Conservation (phyloP, 2,113 vertebrate species). For the sheep (Ovis aries) region ARS-UI_Ramb_v3.0 NC_056054.1:16522501-16523000, state of each 20-base stretch:
- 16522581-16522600: neutral
- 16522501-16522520: neutral
- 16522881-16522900: neutral
- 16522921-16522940: neutral
- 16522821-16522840: neutral
- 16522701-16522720: neutral
- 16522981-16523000: neutral
- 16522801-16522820: neutral
- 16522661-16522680: neutral
- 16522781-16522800: neutral
- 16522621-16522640: neutral
- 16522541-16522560: neutral
- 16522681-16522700: neutral
- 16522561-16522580: neutral
- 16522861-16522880: neutral
- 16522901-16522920: neutral
- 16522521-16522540: neutral
- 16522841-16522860: neutral
- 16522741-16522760: neutral
- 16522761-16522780: neutral
- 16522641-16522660: neutral
- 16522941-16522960: accelerated
- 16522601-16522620: neutral
- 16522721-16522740: neutral
- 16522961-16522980: neutral